Conservation (phyloP, 2,888 invertebrate species). For the Iselma pallidipennis region DNA sequence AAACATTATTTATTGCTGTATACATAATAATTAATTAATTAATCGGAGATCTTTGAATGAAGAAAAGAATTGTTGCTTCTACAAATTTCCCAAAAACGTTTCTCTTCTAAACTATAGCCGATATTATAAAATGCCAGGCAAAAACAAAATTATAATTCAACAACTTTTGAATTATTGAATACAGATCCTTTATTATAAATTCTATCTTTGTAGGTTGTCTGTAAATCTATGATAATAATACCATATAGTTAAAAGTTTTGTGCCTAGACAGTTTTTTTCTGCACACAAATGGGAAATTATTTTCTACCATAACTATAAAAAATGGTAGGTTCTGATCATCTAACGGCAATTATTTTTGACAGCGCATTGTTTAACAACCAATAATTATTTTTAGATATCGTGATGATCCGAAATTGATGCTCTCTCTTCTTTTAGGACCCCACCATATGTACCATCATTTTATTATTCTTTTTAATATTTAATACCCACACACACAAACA, state of each 20-base stretch:
- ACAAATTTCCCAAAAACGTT: background rate
- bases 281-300: conserved; percentile 9
- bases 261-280: conserved; percentile 6
- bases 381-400: conserved; percentile 26
- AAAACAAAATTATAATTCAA: conserved; percentile 9
- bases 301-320: conserved; percentile 3
- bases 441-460: background rate
- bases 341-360: conserved; percentile 27
- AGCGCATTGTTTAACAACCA: conserved; percentile 25
- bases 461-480: background rate
- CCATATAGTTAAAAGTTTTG: background rate
- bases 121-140: conserved; percentile 13
- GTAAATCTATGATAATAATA: background rate
- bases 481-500: too few relatives aligned
- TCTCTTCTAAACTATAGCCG: too few relatives aligned
- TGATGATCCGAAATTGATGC: conserved; percentile 22
- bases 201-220: background rate
- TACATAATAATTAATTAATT: conserved; percentile 16
- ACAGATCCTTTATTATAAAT: conserved; percentile 13
- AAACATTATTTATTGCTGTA: conserved; percentile 12
- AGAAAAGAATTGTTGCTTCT: conserved; percentile 6
- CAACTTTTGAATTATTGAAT: conserved; percentile 1
- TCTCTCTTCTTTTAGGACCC: background rate
- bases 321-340: conserved; percentile 8
- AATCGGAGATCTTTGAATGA: background rate